Percentiles rank a stretch among this genome's conserved stretches.
These are phyloP conservation scores for Eleutherodactylus coqui DNA, from an alignment of 2,797 vertebrate genomes.

Conservation along the genomic window DNA sequence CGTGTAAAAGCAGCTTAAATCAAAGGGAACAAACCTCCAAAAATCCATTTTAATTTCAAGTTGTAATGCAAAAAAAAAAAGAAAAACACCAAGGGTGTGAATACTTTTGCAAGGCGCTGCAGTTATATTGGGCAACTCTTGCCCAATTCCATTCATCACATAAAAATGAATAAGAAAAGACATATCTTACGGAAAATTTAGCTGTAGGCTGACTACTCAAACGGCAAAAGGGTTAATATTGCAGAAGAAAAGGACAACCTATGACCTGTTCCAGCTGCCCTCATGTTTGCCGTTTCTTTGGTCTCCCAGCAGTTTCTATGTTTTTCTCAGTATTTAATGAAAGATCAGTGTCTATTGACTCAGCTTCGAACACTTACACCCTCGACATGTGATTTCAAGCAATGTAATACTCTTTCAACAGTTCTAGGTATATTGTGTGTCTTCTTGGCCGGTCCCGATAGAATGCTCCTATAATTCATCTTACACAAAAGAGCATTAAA, in stretches of 20 bases:
- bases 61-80: too few species aligned
- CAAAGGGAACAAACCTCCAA: too few species aligned
- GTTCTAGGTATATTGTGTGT: background rate
- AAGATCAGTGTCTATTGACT: slow-evolving; percentile 43
- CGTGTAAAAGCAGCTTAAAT: too few species aligned
- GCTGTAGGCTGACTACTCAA: background rate
- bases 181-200: background rate
- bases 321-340: slow-evolving; percentile 12
- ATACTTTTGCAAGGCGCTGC: too few species aligned
- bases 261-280: background rate
- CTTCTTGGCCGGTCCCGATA: background rate
- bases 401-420: background rate
- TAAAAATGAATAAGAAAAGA: background rate
- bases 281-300: slow-evolving; percentile 4
- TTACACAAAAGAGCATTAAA: slow-evolving; percentile 8
- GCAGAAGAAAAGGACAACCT: background rate
- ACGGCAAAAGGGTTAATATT: background rate
- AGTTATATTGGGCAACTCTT: background rate
- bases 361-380: background rate
- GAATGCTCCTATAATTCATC: slow-evolving; percentile 12
- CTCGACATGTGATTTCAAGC: background rate
- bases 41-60: too few species aligned
- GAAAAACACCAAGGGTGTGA: too few species aligned
- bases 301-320: background rate
- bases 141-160: background rate